Conservation (phyloP, 2,888 invertebrate species). For the Hymenopus coronatus region DNA sequence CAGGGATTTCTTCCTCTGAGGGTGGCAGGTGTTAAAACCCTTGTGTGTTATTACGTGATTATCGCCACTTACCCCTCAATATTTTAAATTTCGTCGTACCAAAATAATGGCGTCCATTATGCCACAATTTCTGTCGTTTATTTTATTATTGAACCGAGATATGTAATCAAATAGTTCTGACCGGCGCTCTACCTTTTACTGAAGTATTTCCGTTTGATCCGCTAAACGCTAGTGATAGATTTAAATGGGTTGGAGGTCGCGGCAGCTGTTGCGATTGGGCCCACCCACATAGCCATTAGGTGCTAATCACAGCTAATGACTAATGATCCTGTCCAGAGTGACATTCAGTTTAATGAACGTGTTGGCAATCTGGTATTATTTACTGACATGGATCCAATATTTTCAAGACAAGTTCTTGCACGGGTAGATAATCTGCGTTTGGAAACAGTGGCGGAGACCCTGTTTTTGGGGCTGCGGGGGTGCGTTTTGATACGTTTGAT, state of each 20-base stretch:
- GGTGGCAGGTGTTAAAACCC: conserved; percentile 17
- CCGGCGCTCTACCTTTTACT: not conserved
- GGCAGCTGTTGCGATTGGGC: not conserved
- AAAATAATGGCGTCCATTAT: not conserved
- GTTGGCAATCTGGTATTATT: not conserved
- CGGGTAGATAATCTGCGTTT: not conserved
- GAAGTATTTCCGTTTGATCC: not conserved
- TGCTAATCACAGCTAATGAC: conserved; percentile 10
- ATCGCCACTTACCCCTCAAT: conserved; percentile 8
- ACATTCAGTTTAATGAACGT: not conserved
- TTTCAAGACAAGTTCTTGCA: not conserved
- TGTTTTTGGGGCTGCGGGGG: too few species aligned
- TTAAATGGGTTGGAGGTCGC: not conserved
- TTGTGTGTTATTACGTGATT: conserved; percentile 15
- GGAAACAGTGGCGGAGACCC: not conserved
- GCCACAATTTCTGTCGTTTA: conserved; percentile 11
- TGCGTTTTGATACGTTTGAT: not conserved
- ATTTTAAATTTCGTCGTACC: not conserved
- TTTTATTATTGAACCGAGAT: not conserved
- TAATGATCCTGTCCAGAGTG: conserved; percentile 15
- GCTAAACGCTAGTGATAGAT: conserved; percentile 3
- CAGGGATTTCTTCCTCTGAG: not conserved
- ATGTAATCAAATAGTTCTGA: not conserved
- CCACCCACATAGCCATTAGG: conserved; percentile 8
- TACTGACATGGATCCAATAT: not conserved